A percentile compares a stretch with the other conserved stretches of the same genome.
Conservation (phyloP, 2,113 vertebrate genomes). For the Gambusia affinis region DNA sequence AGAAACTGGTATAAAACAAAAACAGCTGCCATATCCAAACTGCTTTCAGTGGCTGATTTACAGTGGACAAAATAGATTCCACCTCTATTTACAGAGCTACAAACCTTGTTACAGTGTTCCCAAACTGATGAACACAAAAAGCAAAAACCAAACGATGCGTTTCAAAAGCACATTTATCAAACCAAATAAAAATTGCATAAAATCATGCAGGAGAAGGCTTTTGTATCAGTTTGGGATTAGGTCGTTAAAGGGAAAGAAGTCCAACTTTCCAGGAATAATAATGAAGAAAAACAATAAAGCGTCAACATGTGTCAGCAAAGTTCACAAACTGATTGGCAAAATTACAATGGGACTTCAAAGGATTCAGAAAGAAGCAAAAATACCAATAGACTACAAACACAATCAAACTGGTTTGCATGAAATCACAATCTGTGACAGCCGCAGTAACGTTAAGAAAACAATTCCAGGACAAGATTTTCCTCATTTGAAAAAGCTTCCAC, state of each 20-base stretch:
- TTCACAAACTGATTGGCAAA: slow-evolving; percentile 78
- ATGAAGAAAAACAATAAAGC: slow-evolving; percentile 48
- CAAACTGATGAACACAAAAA: slow-evolving; percentile 73
- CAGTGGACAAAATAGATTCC: slow-evolving; percentile 84
- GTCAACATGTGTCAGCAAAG: slow-evolving; percentile 58
- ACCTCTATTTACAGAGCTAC: slow-evolving; percentile 90
- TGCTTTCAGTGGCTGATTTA: slow-evolving; percentile 87
- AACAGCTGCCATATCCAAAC: slow-evolving; percentile 90
- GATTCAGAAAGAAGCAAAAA: slow-evolving; percentile 74
- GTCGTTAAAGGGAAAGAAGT: slow-evolving; percentile 78
- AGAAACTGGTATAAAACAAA: slow-evolving; percentile 68
- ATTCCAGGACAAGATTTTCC: slow-evolving; percentile 53
- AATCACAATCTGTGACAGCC: slow-evolving; percentile 73
- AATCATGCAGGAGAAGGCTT: slow-evolving; percentile 80
- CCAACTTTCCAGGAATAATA: slow-evolving; percentile 48
- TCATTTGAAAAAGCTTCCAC: slow-evolving; percentile 54
- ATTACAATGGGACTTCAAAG: slow-evolving; percentile 82
- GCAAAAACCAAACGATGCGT: slow-evolving; percentile 46
- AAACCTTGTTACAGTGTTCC: slow-evolving; percentile 82
- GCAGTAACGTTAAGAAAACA: slow-evolving; percentile 61
- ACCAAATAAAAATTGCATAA: slow-evolving; percentile 67
- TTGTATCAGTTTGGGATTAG: slow-evolving; percentile 76
- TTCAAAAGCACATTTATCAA: slow-evolving; percentile 72
- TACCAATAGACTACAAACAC: slow-evolving; percentile 76
- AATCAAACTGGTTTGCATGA: slow-evolving; percentile 74